Evolutionary conservation across 2,113 vertebrate genomes (phyloP), one percentile per base, ranked within the genome.

Genomic region (Rhabdornis inornatus): DNA sequence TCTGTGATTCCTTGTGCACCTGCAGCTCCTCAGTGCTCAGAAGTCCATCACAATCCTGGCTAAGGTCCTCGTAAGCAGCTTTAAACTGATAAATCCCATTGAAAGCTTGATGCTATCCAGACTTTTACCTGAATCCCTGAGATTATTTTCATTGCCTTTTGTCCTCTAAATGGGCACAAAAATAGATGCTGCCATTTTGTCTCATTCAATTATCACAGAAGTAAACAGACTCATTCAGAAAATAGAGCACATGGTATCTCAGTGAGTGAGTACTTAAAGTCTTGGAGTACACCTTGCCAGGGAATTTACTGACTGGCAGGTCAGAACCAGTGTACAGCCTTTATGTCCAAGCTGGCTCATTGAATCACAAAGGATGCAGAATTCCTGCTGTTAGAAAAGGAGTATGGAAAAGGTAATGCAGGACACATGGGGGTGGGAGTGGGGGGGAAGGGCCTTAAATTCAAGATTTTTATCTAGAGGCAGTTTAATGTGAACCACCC

Each of bases 31-130:
- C 2, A 5, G 18, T 15, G 23, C 1, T 6, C 49, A 82, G 22
- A 70, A 70, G 5, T 55, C 40, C 44, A 55, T 31, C 11, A 15
- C 21, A 70, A 9, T 5, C 68, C 74, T 71, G 19, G 7, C 0
- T 61, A 15, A 90, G 49, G 10, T 49, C 21, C 30, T 39, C 0
- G 0, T 25, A 45, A 0, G 0, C 15, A 45, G 13, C 23, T 82
- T 61, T 44, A 49, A 84, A 44, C 7, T n/a, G 10, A 1, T 6
- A 57, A 64, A 2, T 53, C 8, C 35, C 44, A n/a, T 0, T 21
- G 13, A 61, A 2, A 85, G 18, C 13, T 24, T 53, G 31, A 75
- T 55, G 44, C 22, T 63, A 27, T 14, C 35, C 5, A 10, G 40
- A 64, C 16, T 30, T 47, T 49, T 28, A 39, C 18, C 11, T 39